Conservation (phyloP, 2,888 invertebrate genomes). For the Melikaiella ostensackeni region DNA sequence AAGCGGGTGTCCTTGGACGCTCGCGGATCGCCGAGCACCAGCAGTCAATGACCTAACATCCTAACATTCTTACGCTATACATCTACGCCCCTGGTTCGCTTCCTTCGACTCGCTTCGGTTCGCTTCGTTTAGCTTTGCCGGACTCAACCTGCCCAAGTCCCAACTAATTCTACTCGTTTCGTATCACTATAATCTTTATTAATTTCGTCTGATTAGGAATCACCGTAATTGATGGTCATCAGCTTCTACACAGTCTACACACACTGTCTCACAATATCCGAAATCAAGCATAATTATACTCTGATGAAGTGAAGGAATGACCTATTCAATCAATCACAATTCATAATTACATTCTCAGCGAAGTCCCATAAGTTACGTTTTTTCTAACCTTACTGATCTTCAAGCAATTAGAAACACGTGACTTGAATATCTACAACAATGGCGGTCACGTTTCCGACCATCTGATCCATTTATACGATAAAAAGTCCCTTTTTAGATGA, state of each 20-base stretch:
- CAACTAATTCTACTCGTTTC: not conserved
- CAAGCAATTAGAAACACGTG: not conserved
- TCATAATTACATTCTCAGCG: not conserved
- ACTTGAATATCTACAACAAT: no score
- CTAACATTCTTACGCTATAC: conserved; percentile 68
- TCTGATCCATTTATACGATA: no score
- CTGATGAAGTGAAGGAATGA: not conserved
- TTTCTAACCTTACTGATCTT: no score
- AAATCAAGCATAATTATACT: conserved; percentile 6
- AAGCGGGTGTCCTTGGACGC: conserved; percentile 76
- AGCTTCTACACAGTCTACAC: no score
- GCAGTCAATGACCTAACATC: conserved; percentile 76
- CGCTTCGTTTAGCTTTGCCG: conserved; percentile 55
- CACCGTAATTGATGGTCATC: conserved; percentile 28
- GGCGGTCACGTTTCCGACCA: no score
- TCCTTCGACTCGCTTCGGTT: conserved; percentile 67
- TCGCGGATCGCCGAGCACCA: conserved; percentile 75
- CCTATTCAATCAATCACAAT: not conserved
- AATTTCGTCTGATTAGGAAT: conserved; percentile 38
- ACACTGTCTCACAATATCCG: not conserved
- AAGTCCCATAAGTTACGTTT: not conserved
- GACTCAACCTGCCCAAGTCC: not conserved
- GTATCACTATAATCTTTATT: conserved; percentile 30
- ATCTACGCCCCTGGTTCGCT: no score
- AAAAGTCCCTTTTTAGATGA: no score